Conservation (phyloP, 1,140 invertebrate species). For the Aporrectodea caliginosa region DNA sequence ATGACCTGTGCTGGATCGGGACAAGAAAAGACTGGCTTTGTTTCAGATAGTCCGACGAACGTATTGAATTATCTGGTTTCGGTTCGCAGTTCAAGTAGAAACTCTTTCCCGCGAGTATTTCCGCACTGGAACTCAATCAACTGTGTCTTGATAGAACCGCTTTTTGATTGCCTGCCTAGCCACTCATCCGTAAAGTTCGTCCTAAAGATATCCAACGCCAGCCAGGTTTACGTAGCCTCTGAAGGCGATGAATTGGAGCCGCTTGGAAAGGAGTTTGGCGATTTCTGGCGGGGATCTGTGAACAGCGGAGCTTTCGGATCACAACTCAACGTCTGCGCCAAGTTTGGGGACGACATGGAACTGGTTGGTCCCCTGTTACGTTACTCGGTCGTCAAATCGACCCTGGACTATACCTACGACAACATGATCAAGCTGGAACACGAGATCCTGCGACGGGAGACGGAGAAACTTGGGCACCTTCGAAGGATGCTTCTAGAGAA, state of each 20-base stretch:
- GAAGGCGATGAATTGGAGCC: neutral
- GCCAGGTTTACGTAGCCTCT: neutral
- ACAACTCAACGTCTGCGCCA: neutral
- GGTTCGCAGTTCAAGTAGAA: neutral
- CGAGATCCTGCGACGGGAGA: neutral
- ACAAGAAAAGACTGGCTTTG: neutral
- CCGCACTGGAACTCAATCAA: neutral
- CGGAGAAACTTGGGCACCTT: neutral
- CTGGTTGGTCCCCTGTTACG: neutral
- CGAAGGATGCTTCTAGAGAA: neutral
- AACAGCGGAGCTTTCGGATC: neutral
- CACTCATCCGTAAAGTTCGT: neutral
- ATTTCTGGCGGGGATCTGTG: neutral
- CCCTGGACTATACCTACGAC: neutral
- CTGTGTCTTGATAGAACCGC: neutral
- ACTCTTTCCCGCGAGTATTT: neutral
- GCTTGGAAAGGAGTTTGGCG: neutral
- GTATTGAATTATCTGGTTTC: neutral
- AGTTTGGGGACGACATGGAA: neutral
- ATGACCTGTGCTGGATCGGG: neutral
- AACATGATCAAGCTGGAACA: neutral
- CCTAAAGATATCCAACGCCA: neutral
- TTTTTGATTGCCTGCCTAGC: neutral
- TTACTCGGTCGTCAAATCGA: neutral
- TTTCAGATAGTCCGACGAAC: neutral